These are phyloP conservation scores for Tokudaia tokunoshimensis DNA, from an alignment of 2,797 vertebrate species.

Conservation along the genomic window DNA sequence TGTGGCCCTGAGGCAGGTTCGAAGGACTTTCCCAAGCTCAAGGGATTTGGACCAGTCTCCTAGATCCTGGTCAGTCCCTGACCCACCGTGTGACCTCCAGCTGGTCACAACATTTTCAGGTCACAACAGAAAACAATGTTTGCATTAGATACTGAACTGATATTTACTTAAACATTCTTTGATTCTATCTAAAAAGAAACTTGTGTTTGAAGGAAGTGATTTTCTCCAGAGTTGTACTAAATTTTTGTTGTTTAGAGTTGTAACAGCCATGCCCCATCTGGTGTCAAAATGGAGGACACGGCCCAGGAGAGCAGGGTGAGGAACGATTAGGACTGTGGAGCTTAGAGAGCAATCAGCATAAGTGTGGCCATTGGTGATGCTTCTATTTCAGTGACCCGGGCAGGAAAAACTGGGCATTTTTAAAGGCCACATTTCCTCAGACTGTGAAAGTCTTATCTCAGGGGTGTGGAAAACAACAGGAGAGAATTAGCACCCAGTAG, in stretches of 20 bases:
- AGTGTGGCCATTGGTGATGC: background rate
- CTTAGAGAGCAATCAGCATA: rapidly evolving
- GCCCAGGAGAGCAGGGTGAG: background rate
- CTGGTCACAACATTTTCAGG: background rate
- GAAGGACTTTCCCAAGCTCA: background rate
- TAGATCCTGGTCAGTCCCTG: background rate
- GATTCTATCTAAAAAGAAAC: background rate
- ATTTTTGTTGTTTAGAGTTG: background rate
- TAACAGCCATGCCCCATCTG: conserved; percentile 62
- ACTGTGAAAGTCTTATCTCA: background rate
- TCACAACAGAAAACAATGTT: background rate
- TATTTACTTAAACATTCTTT: background rate
- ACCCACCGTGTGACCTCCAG: background rate
- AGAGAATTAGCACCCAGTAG: background rate
- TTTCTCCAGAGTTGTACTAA: background rate
- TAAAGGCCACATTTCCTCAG: background rate
- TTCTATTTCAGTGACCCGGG: background rate
- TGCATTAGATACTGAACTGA: background rate
- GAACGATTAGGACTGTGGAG: background rate
- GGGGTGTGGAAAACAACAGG: background rate
- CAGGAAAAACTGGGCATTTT: background rate
- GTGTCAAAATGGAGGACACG: conserved; percentile 33
- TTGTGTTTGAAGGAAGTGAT: background rate
- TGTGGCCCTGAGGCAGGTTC: background rate
- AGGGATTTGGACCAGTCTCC: background rate